Evolutionary conservation across 2,113 vertebrate species (phyloP).

Genomic region (Toxotes chatareus): DNA sequence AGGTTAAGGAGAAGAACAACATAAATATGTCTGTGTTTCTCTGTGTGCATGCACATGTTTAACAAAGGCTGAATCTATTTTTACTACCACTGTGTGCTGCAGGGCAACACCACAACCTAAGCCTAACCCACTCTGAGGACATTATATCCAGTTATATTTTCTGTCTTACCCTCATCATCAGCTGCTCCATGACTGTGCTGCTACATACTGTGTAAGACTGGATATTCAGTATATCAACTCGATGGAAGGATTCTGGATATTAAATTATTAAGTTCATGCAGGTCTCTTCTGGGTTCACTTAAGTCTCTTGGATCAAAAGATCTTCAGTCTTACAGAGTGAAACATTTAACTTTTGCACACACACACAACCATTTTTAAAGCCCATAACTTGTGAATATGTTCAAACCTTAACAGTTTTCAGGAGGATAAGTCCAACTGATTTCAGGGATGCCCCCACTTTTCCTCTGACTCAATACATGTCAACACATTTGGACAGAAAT

Average conservation of each 20-base stretch:
- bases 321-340: no score
- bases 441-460: no score
- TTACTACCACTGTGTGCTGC: slow-evolving; percentile 4
- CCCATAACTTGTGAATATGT: no score
- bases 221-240: background rate
- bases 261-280: no score
- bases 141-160: background rate
- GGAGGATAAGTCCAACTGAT: no score
- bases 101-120: background rate
- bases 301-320: background rate
- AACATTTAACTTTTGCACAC: no score
- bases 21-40: background rate
- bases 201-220: no score
- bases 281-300: background rate
- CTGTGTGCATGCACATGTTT: background rate
- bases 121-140: background rate
- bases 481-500: no score
- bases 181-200: background rate
- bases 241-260: background rate
- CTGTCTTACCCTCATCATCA: background rate
- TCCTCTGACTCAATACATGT: no score
- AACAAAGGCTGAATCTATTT: slow-evolving; percentile 5
- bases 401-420: no score
- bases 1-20: slow-evolving; percentile 5
- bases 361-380: no score